These are phyloP conservation scores for Seira musarum DNA, from an alignment of 2,888 invertebrate species.

Conservation along the genomic window DNA sequence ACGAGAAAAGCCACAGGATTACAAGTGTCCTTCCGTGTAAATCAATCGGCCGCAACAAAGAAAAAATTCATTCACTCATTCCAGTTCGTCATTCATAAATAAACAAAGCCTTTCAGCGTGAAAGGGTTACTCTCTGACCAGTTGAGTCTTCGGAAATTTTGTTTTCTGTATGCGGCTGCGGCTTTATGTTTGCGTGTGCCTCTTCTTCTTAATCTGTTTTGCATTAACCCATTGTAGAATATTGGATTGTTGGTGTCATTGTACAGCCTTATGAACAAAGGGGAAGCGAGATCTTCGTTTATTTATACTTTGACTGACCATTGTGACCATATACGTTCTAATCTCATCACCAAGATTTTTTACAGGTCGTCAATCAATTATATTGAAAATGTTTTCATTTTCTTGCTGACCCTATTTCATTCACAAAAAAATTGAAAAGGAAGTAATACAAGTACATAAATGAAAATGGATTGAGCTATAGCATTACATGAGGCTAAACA, in stretches of 20 bases:
- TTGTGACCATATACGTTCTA: not conserved
- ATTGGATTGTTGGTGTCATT: not conserved
- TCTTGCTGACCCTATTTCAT: constrained; percentile 3
- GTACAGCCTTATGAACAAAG: not conserved
- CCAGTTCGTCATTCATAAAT: not conserved
- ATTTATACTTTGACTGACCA: constrained; percentile 23
- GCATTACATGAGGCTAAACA: too few relatives aligned
- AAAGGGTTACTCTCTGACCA: not conserved
- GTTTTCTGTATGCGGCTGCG: not conserved
- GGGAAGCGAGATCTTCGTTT: not conserved
- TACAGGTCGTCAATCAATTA: constrained; percentile 36
- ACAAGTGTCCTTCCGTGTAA: constrained; percentile 46
- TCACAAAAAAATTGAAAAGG: not conserved
- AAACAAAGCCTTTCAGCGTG: not conserved
- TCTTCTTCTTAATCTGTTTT: not conserved
- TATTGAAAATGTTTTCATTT: not conserved
- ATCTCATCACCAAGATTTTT: constrained; percentile 16
- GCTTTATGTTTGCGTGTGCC: not conserved
- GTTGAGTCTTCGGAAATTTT: not conserved
- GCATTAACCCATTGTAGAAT: not conserved
- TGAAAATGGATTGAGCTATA: not conserved
- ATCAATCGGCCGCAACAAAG: constrained; percentile 2
- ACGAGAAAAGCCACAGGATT: constrained; percentile 54
- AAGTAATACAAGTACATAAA: not conserved
- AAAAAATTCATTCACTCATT: constrained; percentile 4